Conservation (phyloP, 2,113 vertebrate species). For the Monarcha castaneiventris region DNA sequence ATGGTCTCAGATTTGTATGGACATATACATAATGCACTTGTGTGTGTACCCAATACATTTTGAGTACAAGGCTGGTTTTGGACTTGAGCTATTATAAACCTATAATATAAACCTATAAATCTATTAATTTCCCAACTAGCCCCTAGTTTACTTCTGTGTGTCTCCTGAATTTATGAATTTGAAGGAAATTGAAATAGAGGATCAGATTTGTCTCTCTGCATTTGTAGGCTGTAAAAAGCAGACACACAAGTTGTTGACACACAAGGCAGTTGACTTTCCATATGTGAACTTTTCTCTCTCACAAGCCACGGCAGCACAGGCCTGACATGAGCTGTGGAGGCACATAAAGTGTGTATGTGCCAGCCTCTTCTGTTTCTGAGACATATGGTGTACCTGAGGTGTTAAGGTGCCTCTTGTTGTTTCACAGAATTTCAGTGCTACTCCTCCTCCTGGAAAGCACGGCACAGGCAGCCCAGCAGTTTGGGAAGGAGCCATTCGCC, state of each 20-base stretch:
- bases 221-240: not conserved
- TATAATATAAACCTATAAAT: not conserved
- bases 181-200: not conserved
- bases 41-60: too few species aligned
- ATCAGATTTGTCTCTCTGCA: not conserved
- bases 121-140: not conserved
- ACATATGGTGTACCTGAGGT: accelerated
- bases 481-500: not conserved
- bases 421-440: not conserved
- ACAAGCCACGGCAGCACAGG: not conserved
- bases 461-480: not conserved
- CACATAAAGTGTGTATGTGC: not conserved
- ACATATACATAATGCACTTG: accelerated
- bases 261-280: not conserved
- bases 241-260: too few species aligned
- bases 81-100: not conserved
- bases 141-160: not conserved
- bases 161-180: not conserved
- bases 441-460: not conserved
- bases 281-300: not conserved
- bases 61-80: not conserved
- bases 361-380: not conserved
- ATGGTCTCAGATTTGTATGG: not conserved
- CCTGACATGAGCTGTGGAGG: not conserved
- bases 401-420: not conserved